A percentile compares a stretch with the other conserved stretches of the same genome.
Conservation (phyloP, 2,888 invertebrate species). For the Pachymerium ferrugineum region DNA sequence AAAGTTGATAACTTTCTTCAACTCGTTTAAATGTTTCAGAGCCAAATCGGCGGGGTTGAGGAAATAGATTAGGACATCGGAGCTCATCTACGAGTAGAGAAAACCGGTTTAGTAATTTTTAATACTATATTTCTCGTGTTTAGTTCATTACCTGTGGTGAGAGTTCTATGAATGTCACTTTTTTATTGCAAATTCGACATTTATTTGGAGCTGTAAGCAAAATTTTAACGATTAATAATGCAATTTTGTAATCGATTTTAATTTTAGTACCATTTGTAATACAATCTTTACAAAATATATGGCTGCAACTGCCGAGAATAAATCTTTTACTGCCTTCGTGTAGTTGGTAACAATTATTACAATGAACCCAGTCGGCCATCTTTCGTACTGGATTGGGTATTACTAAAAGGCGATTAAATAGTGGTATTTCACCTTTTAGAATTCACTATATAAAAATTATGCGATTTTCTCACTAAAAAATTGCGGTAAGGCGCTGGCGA, state of each 20-base stretch:
- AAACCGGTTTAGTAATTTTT: too few species aligned
- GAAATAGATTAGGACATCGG: background rate
- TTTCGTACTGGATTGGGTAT: too few species aligned
- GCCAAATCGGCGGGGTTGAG: background rate
- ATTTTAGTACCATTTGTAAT: background rate
- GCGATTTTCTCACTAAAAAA: too few species aligned
- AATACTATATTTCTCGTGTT: background rate
- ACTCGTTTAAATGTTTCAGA: background rate
- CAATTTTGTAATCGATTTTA: background rate
- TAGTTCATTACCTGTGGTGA: background rate
- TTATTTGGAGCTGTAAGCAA: background rate
- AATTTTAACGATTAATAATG: too few species aligned
- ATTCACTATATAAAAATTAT: too few species aligned
- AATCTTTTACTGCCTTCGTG: background rate
- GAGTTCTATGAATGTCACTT: background rate
- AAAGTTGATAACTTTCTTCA: background rate
- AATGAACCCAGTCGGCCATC: constrained; percentile 9
- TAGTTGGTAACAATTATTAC: background rate
- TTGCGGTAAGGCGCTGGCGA: too few species aligned
- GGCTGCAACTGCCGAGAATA: background rate
- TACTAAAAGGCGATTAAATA: too few species aligned
- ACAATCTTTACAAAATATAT: background rate
- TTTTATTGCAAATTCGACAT: background rate
- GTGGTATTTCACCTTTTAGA: too few species aligned
- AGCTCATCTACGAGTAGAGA: background rate